Conservation (phyloP, 92 coral and sea anemone species). For the Virgularia gustaviana region DNA sequence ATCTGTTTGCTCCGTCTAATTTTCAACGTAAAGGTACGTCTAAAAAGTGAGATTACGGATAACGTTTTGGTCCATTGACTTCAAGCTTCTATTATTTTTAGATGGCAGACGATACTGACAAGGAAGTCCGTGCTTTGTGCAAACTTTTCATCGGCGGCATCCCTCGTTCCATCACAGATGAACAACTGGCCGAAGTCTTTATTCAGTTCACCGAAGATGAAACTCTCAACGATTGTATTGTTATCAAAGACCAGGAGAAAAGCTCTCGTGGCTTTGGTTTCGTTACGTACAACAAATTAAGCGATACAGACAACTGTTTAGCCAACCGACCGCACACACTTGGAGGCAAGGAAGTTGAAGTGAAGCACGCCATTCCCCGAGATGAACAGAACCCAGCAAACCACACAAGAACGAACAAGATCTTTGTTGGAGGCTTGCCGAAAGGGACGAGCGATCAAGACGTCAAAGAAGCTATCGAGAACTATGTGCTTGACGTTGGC, state of each 20-base stretch:
- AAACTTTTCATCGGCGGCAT: slow-evolving; percentile 84
- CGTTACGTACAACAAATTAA: neutral
- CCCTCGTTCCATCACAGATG: slow-evolving; percentile 58
- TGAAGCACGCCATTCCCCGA: slow-evolving; percentile 84
- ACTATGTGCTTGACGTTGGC: neutral
- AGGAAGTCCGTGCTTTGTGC: neutral
- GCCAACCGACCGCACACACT: slow-evolving; percentile 2
- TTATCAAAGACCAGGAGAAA: slow-evolving; percentile 44
- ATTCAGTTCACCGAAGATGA: slow-evolving; percentile 60
- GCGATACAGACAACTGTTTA: slow-evolving; percentile 36
- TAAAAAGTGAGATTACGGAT: too few species aligned
- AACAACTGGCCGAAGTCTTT: slow-evolving; percentile 19
- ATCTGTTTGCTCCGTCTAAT: too few species aligned
- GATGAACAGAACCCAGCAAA: slow-evolving; percentile 65
- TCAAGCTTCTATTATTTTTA: too few species aligned
- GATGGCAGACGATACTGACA: too few species aligned
- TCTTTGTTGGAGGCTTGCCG: slow-evolving; percentile 75
- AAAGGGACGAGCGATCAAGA: slow-evolving; percentile 65
- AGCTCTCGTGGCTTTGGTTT: slow-evolving; percentile 81
- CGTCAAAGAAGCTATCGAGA: slow-evolving; percentile 9
- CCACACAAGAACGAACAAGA: slow-evolving; percentile 70
- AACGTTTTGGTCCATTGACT: too few species aligned
- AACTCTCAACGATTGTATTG: slow-evolving; percentile 65
- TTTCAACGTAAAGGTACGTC: too few species aligned
- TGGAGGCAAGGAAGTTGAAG: slow-evolving; percentile 55